Evolutionary conservation across 92 coral and sea anemone genomes (phyloP).

Genomic region (Porites divaricata): DNA sequence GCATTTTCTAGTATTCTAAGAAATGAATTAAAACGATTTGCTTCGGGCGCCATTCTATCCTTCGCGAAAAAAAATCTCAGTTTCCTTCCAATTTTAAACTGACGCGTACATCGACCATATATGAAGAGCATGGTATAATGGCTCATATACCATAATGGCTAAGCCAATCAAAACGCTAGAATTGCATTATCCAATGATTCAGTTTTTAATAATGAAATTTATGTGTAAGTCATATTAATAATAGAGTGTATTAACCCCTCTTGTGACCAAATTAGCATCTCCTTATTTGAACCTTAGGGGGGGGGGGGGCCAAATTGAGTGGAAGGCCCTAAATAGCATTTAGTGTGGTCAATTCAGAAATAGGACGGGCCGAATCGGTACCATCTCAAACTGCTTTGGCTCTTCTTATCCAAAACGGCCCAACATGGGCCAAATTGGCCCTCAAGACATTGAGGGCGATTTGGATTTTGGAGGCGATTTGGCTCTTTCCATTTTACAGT

Average conservation of each 20-base stretch:
- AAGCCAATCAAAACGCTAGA: too few relatives aligned
- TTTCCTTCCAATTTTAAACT: too few relatives aligned
- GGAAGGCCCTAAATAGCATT: not conserved
- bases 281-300: not conserved
- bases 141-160: too few relatives aligned
- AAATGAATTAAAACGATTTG: too few relatives aligned
- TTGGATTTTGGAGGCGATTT: not conserved
- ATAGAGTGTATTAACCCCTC: not conserved
- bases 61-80: too few relatives aligned
- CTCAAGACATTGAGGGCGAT: conserved; percentile 40
- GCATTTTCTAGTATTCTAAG: too few relatives aligned
- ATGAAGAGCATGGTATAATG: too few relatives aligned
- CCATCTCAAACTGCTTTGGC: conserved; percentile 35
- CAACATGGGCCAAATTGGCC: conserved; percentile 43
- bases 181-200: too few relatives aligned
- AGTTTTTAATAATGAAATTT: too few relatives aligned
- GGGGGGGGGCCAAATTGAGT: not conserved
- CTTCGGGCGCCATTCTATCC: too few relatives aligned
- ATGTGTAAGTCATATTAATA: not conserved
- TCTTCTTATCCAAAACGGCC: conserved; percentile 37
- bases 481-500: too few relatives aligned
- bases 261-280: not conserved
- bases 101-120: too few relatives aligned
- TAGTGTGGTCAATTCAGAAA: conserved; percentile 1
- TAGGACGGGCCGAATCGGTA: not conserved